These are phyloP conservation scores for Cancer borealis DNA, from an alignment of 2,888 invertebrate genomes.

Conservation along the genomic window DNA sequence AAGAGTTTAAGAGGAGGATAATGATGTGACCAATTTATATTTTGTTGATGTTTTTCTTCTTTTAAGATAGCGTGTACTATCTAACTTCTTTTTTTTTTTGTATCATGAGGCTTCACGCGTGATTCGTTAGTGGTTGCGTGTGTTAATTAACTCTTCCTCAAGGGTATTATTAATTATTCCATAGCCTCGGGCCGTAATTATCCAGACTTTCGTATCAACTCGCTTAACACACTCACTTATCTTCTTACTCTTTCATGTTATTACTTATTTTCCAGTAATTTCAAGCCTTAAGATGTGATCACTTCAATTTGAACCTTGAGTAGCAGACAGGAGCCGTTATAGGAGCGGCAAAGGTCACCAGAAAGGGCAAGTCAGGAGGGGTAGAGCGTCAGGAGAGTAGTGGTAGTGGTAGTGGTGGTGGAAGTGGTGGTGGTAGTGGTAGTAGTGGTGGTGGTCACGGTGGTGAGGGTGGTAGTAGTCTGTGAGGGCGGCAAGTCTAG, in stretches of 20 bases:
- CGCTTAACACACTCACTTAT: neutral
- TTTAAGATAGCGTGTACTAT: neutral
- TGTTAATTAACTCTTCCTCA: neutral
- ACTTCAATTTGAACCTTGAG: neutral
- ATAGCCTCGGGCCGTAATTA: neutral
- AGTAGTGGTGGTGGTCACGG: neutral
- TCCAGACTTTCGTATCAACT: neutral
- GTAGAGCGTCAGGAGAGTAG: neutral
- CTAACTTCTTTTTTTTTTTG: neutral
- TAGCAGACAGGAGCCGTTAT: constrained; percentile 32
- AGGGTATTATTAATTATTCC: neutral
- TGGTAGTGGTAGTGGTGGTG: neutral
- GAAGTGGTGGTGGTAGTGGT: neutral
- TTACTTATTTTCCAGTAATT: neutral
- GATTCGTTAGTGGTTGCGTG: too few species aligned
- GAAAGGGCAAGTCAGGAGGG: constrained; percentile 46
- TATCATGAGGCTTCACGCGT: neutral
- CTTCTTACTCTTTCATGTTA: neutral
- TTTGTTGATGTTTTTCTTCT: too few species aligned
- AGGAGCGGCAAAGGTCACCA: neutral
- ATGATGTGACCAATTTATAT: too few species aligned
- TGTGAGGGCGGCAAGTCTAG: constrained; percentile 26
- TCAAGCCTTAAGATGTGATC: neutral
- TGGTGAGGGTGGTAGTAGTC: constrained; percentile 59
- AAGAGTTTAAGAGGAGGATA: too few species aligned